A percentile compares a stretch with the other conserved stretches of the same genome.
phyloP scores from a whole-genome alignment of 1,140 invertebrate genomes.

The Pygmarrhopalites habei region DNA sequence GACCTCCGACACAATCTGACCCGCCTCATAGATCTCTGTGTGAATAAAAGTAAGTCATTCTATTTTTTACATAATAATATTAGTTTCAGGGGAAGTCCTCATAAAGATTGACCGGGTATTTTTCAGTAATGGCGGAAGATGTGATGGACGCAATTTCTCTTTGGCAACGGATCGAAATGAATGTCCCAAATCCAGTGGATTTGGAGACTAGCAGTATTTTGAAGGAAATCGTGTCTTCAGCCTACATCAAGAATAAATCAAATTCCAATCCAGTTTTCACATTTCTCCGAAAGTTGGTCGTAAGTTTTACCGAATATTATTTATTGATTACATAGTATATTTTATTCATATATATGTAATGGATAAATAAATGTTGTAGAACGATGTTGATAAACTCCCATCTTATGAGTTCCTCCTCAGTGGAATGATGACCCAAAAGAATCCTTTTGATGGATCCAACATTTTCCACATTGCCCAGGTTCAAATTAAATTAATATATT shows the following conservation, averaged over 20 bases:
- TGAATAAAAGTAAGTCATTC: no score
- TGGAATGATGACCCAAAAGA: background rate
- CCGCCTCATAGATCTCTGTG: slow-evolving; percentile 5
- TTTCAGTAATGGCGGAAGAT: slow-evolving; percentile 5
- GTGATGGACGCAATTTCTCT: background rate
- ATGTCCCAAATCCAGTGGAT: background rate
- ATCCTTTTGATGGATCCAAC: background rate
- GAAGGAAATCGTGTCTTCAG: background rate
- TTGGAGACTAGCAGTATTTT: background rate
- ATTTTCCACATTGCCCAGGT: slow-evolving; percentile 17
- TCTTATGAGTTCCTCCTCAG: slow-evolving; percentile 11
- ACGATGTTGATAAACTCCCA: slow-evolving; percentile 7
- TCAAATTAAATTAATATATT: no score
- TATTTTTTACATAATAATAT: no score
- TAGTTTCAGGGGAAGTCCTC: no score
- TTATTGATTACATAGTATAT: no score
- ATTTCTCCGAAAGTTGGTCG: background rate
- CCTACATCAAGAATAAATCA: slow-evolving; percentile 1
- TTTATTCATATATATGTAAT: no score
- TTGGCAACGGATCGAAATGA: slow-evolving; percentile 11
- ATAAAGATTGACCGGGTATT: no score
- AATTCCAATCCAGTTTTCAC: slow-evolving; percentile 1
- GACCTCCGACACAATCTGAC: slow-evolving; percentile 10
- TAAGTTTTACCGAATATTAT: no score
- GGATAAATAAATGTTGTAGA: no score